Percentiles rank a stretch among this genome's conserved stretches.
Evolutionary conservation across 2,888 invertebrate species (phyloP).

Genomic region (Harpalus rufipes): DNA sequence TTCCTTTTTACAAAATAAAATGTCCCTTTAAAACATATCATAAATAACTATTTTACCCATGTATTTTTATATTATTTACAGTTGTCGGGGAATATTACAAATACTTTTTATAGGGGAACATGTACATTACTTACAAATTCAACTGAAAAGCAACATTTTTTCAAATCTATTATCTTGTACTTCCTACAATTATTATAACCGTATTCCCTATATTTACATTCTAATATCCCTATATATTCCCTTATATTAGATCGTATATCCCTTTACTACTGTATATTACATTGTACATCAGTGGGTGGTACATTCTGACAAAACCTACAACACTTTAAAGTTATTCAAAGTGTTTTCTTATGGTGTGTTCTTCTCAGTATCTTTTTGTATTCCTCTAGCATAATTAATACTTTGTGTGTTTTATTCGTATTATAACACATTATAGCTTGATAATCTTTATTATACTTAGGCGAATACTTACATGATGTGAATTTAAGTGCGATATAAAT

Average conservation of each 20-base stretch:
- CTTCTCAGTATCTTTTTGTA: neutral
- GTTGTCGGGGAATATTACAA: too few species aligned
- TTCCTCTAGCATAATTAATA: constrained; percentile 1
- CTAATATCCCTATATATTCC: neutral
- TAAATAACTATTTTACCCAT: too few species aligned
- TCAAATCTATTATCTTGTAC: too few species aligned
- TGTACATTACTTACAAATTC: too few species aligned
- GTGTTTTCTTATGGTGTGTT: neutral
- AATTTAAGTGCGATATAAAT: constrained; percentile 30
- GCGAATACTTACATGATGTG: constrained; percentile 18
- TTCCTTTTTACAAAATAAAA: too few species aligned
- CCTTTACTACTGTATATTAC: neutral
- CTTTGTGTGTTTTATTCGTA: constrained; percentile 22
- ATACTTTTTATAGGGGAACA: too few species aligned
- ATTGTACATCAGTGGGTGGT: neutral
- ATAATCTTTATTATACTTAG: constrained; percentile 25
- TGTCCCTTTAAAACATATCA: too few species aligned
- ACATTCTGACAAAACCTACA: neutral
- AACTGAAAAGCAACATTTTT: too few species aligned
- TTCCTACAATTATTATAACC: neutral
- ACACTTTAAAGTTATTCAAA: neutral
- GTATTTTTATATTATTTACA: too few species aligned
- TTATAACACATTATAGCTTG: constrained; percentile 27
- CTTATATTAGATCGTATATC: neutral
- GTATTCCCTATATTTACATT: neutral